Evolutionary conservation across 2,113 vertebrate species (phyloP).

Genomic region (Antennarius striatus): DNA sequence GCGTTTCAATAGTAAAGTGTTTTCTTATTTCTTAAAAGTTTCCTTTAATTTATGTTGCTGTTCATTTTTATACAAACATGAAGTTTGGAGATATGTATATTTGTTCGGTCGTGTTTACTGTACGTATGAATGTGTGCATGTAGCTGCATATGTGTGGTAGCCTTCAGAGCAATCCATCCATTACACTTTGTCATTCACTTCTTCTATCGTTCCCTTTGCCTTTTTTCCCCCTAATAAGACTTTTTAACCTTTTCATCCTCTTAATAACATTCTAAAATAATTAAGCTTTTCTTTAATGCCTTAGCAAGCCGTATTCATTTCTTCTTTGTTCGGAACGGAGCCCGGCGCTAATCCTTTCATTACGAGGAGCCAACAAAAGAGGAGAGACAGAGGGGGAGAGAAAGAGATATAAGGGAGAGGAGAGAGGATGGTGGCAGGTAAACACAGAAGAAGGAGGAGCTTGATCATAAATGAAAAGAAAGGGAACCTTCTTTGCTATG

Average conservation of each 20-base stretch:
- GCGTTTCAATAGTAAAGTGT: slow-evolving; percentile 79
- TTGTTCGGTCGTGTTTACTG: slow-evolving; percentile 70
- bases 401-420: slow-evolving; percentile 37
- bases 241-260: slow-evolving; percentile 69
- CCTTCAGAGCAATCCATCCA: slow-evolving; percentile 50
- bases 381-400: slow-evolving; percentile 40
- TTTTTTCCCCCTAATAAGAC: slow-evolving; percentile 55
- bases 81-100: slow-evolving; percentile 81
- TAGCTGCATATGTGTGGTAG: slow-evolving; percentile 62
- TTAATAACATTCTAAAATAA: slow-evolving; percentile 77
- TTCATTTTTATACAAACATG: slow-evolving; percentile 83
- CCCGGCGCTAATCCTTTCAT: slow-evolving; percentile 71
- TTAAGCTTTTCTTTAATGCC: slow-evolving; percentile 70
- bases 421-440: slow-evolving; percentile 47
- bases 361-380: slow-evolving; percentile 73
- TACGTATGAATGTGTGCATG: slow-evolving; percentile 63
- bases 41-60: slow-evolving; percentile 78
- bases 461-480: slow-evolving; percentile 23
- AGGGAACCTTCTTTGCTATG: slow-evolving; percentile 16
- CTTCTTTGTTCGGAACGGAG: slow-evolving; percentile 62
- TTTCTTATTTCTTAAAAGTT: slow-evolving; percentile 77
- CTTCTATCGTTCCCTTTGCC: slow-evolving; percentile 41
- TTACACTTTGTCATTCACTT: slow-evolving; percentile 40
- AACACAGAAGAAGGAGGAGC: slow-evolving; percentile 17
- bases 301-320: slow-evolving; percentile 68